Evolutionary conservation across 2,888 invertebrate species (phyloP), one percentile per base, ranked within the genome.

Genomic region (Pristionchus arcanus): DNA sequence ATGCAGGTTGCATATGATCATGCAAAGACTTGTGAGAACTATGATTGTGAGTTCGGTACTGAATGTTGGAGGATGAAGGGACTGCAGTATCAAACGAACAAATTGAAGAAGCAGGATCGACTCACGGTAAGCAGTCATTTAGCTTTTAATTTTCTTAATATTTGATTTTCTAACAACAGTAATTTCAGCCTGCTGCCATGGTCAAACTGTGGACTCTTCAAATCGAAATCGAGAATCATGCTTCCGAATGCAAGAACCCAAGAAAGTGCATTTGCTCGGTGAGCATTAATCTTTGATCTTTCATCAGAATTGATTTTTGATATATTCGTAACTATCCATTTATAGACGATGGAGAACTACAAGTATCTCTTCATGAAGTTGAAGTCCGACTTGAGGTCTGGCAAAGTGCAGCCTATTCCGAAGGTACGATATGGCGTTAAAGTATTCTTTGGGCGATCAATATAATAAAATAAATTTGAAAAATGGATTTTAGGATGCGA

Each of bases 61-160:
- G 25, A 37, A 74, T 74, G 74, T 9, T 74, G 74, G 74, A 74
- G 74, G 37, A 74, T 74, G 74, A 74, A 74, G 74, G 74, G 74
- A 74, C 34, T 74, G 42, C 21, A 21, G 37, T 74, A 37, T 37
- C 34, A 37, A 19, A 28, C 37, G 34, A 21, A 9, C 21, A 74
- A 37, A 37, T 37, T 74, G 42, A 74, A 37, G 37, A 16, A 13
- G 4, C 21, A 37, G 25, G 25, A 74, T 34, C 7, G 74, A 74
- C 37, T 74, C 74, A 31, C 68, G 34, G 68, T 68, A 9, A 31
- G 68, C 1, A 31, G 3, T 68, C 13, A 31, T 11, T 68, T 19
- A 31, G 5, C 15, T 2, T 15, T 31, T 2, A 31, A 68, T 31
- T 15, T 11, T 3, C 16, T 13, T n/a, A 66, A 9, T 25, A 2